These are phyloP conservation scores for Zosterops borbonicus DNA, from an alignment of 2,113 vertebrate genomes.

Conservation along the genomic window DNA sequence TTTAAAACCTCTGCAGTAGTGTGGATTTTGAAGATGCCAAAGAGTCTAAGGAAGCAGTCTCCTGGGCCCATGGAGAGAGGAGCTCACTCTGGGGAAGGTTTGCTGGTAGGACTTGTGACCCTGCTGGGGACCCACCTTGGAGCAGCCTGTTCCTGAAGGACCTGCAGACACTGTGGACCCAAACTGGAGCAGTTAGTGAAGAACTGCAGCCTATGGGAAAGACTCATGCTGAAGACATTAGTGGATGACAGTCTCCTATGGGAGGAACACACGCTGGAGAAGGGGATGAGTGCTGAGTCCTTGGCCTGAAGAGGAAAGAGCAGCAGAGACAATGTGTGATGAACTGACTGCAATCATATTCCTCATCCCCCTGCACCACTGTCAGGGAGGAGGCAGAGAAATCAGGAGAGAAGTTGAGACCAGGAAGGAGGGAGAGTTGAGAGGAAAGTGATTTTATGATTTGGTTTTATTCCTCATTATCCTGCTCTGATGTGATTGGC, in stretches of 20 bases:
- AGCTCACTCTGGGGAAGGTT: not conserved
- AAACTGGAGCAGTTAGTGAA: not conserved
- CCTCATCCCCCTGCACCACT: not conserved
- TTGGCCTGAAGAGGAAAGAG: not conserved
- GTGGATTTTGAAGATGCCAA: not conserved
- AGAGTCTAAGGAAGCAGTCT: not conserved
- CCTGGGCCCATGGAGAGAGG: not conserved
- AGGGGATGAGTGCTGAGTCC: not conserved
- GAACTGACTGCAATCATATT: not conserved
- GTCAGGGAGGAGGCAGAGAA: not conserved
- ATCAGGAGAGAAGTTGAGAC: not conserved
- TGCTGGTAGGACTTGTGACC: not conserved
- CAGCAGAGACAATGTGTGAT: not conserved
- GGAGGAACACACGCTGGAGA: rapidly evolving
- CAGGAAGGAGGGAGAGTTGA: not conserved
- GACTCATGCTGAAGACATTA: not conserved
- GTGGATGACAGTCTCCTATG: not conserved
- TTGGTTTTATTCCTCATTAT: not conserved
- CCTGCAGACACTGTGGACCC: not conserved
- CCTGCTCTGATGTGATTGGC: not conserved
- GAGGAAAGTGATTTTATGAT: not conserved
- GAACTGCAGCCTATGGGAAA: not conserved
- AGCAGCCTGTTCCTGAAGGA: not conserved
- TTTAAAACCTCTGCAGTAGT: not conserved
- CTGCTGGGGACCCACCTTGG: rapidly evolving